Evolutionary conservation across 2,797 vertebrate species (phyloP).

Genomic region (Lacerta agilis): DNA sequence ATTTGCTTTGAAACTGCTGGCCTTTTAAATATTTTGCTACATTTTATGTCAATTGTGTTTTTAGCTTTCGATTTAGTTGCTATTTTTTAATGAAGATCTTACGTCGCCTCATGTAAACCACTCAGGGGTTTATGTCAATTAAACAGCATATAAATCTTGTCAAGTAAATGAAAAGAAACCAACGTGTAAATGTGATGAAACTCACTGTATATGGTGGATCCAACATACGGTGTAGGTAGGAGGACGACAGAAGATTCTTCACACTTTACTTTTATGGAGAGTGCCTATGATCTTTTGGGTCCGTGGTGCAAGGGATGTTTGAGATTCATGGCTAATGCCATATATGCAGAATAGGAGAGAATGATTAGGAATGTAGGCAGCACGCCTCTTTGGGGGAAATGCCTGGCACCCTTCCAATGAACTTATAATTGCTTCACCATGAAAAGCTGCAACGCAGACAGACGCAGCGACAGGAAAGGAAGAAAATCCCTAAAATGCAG

Average conservation of each 20-base stretch:
- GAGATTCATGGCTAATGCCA: conserved; percentile 65
- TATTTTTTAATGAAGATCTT: no score
- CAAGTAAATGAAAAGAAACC: not conserved
- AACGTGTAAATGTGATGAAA: not conserved
- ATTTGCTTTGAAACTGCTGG: no score
- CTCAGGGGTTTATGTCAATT: not conserved
- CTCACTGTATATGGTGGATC: not conserved
- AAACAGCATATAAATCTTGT: not conserved
- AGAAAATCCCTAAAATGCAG: conserved; percentile 52
- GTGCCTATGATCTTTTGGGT: conserved; percentile 33
- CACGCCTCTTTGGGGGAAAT: conserved; percentile 51
- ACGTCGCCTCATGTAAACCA: not conserved
- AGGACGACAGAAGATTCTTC: conserved; percentile 15
- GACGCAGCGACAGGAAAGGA: conserved; percentile 45
- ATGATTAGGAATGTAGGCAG: conserved; percentile 53
- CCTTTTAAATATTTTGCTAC: no score
- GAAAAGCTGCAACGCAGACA: conserved; percentile 60
- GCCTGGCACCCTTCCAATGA: conserved; percentile 52
- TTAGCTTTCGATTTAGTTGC: not conserved
- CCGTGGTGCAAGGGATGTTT: conserved; percentile 39
- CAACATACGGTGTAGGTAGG: not conserved
- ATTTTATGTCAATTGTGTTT: no score
- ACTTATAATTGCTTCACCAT: conserved; percentile 61
- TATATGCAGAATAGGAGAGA: conserved; percentile 43
- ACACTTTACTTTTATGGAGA: conserved; percentile 22